Evolutionary conservation across 2,888 invertebrate genomes (phyloP), one percentile per base, ranked within the genome.

Genomic region (Caenorhabditis angaria): DNA sequence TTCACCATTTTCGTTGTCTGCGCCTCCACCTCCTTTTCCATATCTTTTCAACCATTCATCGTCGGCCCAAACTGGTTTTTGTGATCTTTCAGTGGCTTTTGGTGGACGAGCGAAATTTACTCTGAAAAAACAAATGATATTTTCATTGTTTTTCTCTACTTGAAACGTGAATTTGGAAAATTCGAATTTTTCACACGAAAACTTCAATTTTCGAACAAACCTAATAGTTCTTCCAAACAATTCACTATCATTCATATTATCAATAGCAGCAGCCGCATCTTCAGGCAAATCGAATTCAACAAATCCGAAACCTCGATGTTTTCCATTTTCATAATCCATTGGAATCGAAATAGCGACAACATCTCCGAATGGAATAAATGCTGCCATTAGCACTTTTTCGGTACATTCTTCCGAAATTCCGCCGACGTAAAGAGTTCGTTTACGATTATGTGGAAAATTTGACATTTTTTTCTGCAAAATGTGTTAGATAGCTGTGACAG

Each of bases 191-290:
- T n/a, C n/a, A n/a, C n/a, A n/a, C n/a, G n/a, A n/a, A n/a, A n/a
- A n/a, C n/a, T n/a, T n/a, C n/a, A n/a, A n/a, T n/a, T n/a, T n/a
- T n/a, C n/a, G n/a, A n/a, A n/a, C 64, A 29, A 18, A 79, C 72
- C 83, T 65, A 25, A 87, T 80, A 1, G 86, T 84, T 27, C 76
- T 67, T 12, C 99, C 99, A 90, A 94, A 97, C 48, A 99, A 90
- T 89, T 99, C 99, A 0, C 96, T 94, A 88, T 99, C 97, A 90
- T 99, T 96, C 97, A 99, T 97, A 87, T 99, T 99, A 89, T 99
- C 97, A 84, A 99, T 97, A 56, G 97, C 97, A 35, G 96, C 94
- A 12, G 94, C 93, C n/a, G 97, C 97, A 91, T 99, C 99, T 88
- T 97, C 97, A 10, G 94, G 93, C 80, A 92, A 91, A 89, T 99